Base-by-base conservation (phyloP, 2,888 invertebrate genomes). In the Linnaemya tessellans region DNA sequence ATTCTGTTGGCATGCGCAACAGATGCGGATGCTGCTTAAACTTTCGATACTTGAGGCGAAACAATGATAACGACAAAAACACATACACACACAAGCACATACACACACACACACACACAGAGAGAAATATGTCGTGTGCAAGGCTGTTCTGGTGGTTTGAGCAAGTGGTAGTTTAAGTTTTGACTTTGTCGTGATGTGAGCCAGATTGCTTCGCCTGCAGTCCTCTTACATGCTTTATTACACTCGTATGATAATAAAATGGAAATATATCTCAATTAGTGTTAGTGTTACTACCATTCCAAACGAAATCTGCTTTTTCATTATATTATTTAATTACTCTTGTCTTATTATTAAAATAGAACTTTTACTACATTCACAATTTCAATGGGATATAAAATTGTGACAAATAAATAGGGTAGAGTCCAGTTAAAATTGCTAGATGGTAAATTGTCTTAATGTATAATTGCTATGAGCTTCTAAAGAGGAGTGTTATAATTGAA, bases 191-290 rank as follows among this genome's bases (percentile, higher is more conserved):
- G 25, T 46, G 30, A 35, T 22, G 46, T 77, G 35, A 46, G 5
- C 43, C 10, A 49, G 35, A n/a, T 41, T 18, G 0, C 18, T 41
- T 60, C 41, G 38, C 22, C 51, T 70, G 41, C 15, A 70, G 62
- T 41, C 60, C 38, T 56, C 56, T 56, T 22, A 71, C 64, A 46
- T 56, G 11, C 54, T 78, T 73, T 64, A 62, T 68, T 51, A n/a
- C n/a, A n/a, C n/a, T n/a, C n/a, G 38, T 67, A 68, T 62, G 78
- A 79, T 73, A 83, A 74, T 84, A 67, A 79, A 73, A 79, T 41
- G 43, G 46, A 78, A 68, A 84, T 68, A 68, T 79, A 74, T 79
- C 73, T 74, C 83, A 74, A 79, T 83, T 83, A 83, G 46, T 62
- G 67, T 60, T 74, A 54, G 18, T 60, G 49, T 49, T 35, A 68